These are phyloP conservation scores for Brachylomia viminalis DNA, from an alignment of 2,888 invertebrate species.

Conservation along the genomic window DNA sequence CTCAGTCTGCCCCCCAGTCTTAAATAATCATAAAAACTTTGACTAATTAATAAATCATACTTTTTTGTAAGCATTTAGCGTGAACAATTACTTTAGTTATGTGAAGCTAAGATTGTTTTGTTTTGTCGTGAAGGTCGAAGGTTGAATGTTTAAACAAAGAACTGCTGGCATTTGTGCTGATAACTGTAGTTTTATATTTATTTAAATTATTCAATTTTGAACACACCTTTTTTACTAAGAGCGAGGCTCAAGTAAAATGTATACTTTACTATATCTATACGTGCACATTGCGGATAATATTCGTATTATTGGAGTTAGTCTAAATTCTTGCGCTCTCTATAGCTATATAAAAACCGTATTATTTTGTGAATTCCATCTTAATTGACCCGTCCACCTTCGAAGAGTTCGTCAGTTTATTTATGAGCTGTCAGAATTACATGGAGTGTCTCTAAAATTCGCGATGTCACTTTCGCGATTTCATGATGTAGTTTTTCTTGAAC, in stretches of 20 bases:
- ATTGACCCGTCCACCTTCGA: slow-evolving; percentile 54
- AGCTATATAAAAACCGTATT: slow-evolving; percentile 18
- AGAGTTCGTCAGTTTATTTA: slow-evolving; percentile 53
- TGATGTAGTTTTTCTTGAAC: not conserved
- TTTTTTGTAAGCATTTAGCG: slow-evolving; percentile 42
- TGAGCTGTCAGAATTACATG: slow-evolving; percentile 27
- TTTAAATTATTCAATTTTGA: not conserved
- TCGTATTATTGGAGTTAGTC: slow-evolving; percentile 4
- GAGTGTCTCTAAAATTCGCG: slow-evolving; percentile 20
- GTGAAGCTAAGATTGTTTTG: slow-evolving; percentile 35
- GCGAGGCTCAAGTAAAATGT: too few species aligned
- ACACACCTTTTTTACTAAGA: too few species aligned
- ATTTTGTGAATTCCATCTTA: slow-evolving; percentile 51
- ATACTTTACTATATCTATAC: too few species aligned
- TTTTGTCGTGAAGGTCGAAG: slow-evolving; percentile 53
- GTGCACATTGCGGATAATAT: not conserved
- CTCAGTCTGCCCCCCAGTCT: not conserved
- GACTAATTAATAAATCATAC: slow-evolving; percentile 21
- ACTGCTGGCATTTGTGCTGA: slow-evolving; percentile 40
- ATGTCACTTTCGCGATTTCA: too few species aligned
- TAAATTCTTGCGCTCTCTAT: slow-evolving; percentile 28
- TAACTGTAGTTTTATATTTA: slow-evolving; percentile 33
- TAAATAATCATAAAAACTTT: slow-evolving; percentile 5
- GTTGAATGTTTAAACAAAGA: slow-evolving; percentile 36
- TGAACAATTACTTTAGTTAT: slow-evolving; percentile 54